phyloP scores from a whole-genome alignment of 1,140 invertebrate genomes.

The Bombus confusus region DNA sequence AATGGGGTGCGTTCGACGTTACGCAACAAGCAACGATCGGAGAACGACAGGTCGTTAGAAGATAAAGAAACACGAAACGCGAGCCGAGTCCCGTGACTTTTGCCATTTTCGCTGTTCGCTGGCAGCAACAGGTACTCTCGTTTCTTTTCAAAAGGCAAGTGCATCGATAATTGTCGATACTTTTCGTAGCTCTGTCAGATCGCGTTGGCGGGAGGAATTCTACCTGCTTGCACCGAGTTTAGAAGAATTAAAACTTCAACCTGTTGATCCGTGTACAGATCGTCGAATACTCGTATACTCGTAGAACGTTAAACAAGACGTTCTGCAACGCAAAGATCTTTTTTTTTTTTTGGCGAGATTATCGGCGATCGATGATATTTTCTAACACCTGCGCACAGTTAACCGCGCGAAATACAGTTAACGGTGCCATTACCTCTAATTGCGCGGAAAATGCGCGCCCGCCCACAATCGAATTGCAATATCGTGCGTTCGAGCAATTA shows the following conservation, averaged over 20 bases:
- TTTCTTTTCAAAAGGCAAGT: slow-evolving; percentile 8
- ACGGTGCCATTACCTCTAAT: slow-evolving; percentile 35
- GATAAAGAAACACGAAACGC: neutral
- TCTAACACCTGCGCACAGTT: slow-evolving; percentile 41
- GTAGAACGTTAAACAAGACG: neutral
- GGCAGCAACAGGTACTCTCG: slow-evolving; percentile 42
- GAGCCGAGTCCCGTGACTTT: neutral
- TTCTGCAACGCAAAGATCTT: neutral
- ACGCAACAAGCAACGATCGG: neutral
- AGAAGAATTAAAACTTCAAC: neutral
- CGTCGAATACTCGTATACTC: neutral
- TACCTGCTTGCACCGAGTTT: neutral
- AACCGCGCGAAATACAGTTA: slow-evolving; percentile 28
- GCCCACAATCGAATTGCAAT: slow-evolving; percentile 17
- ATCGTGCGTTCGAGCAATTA: neutral
- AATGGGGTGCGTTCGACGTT: too few species aligned
- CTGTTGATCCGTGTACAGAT: neutral
- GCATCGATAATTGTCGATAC: slow-evolving; percentile 34
- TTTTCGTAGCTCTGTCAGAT: neutral
- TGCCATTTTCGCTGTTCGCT: neutral
- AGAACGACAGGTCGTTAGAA: neutral
- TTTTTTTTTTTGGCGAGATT: too few species aligned
- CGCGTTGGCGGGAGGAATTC: neutral
- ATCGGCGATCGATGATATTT: slow-evolving; percentile 27
- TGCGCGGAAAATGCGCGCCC: slow-evolving; percentile 28